phyloP scores from a whole-genome alignment of 2,113 vertebrate genomes.

The Hippocampus comes region DNA sequence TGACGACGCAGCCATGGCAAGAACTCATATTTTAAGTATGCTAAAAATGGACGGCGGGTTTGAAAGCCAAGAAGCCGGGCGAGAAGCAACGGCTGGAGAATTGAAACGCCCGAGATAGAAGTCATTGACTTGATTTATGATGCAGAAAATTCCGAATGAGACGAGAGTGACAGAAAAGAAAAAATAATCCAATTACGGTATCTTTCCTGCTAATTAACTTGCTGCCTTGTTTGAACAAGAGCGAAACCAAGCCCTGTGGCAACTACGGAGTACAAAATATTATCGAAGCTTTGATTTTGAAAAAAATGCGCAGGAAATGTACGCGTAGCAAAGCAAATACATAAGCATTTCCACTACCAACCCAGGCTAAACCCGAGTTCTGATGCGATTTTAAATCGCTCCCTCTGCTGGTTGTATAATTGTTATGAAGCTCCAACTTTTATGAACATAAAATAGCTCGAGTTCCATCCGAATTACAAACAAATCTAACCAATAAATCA shows the following conservation, averaged over 20 bases:
- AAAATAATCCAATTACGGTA: background rate
- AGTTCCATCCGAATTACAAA: background rate
- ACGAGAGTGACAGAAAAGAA: background rate
- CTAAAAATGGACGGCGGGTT: slow-evolving; percentile 22
- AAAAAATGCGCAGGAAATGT: no score
- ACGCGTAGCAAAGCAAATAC: no score
- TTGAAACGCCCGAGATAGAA: background rate
- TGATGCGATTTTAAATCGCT: no score
- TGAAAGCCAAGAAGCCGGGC: slow-evolving; percentile 3
- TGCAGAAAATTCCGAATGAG: background rate
- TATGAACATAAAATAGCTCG: background rate
- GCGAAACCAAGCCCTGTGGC: no score
- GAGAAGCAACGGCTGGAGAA: background rate
- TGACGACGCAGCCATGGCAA: background rate
- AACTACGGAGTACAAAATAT: no score
- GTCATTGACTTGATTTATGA: background rate
- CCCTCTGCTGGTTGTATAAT: background rate
- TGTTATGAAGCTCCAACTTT: background rate
- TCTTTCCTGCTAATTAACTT: background rate
- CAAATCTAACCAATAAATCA: background rate
- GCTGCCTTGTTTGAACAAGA: background rate
- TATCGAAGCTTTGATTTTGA: no score
- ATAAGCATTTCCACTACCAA: no score
- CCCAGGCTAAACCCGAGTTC: no score
- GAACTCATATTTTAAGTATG: background rate